These are phyloP conservation scores for Bombus vancouverensis DNA, from an alignment of 1,140 invertebrate genomes.

Conservation along the genomic window DNA sequence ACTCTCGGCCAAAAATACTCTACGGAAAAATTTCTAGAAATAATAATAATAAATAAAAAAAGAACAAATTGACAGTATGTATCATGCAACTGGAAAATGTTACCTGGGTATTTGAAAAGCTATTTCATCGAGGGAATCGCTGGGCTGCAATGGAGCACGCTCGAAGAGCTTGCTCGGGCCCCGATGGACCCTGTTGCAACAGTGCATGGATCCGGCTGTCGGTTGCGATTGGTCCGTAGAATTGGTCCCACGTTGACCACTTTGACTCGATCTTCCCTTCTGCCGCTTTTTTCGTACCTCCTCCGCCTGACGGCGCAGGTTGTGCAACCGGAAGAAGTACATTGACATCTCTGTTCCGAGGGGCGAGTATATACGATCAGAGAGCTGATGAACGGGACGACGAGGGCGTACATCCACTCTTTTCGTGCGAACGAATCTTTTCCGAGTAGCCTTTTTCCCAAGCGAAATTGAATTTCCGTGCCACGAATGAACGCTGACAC, in stretches of 20 bases:
- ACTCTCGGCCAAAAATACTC: too few species aligned
- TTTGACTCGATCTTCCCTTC: slow-evolving; percentile 80
- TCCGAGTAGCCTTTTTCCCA: background rate
- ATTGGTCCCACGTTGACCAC: slow-evolving; percentile 76
- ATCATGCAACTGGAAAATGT: slow-evolving; percentile 53
- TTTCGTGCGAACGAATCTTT: slow-evolving; percentile 13
- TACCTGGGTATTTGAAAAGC: slow-evolving; percentile 96
- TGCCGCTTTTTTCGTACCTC: slow-evolving; percentile 85
- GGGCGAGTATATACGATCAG: slow-evolving; percentile 53
- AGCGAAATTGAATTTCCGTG: background rate
- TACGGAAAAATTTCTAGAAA: too few species aligned
- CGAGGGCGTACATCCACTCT: background rate
- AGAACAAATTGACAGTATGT: background rate
- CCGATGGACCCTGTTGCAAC: slow-evolving; percentile 76
- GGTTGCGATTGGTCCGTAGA: slow-evolving; percentile 80
- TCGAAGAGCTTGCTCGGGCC: slow-evolving; percentile 91
- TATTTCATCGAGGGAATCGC: slow-evolving; percentile 95
- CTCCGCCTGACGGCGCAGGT: slow-evolving; percentile 91
- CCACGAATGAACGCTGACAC: background rate
- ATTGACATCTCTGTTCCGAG: slow-evolving; percentile 89
- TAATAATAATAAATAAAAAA: too few species aligned
- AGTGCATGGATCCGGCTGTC: slow-evolving; percentile 80
- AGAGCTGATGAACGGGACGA: background rate
- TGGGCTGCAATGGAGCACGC: slow-evolving; percentile 90
- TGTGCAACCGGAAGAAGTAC: slow-evolving; percentile 97